These are phyloP conservation scores for Vanessa cardui DNA, from an alignment of 2,888 invertebrate species.

Conservation along the genomic window DNA sequence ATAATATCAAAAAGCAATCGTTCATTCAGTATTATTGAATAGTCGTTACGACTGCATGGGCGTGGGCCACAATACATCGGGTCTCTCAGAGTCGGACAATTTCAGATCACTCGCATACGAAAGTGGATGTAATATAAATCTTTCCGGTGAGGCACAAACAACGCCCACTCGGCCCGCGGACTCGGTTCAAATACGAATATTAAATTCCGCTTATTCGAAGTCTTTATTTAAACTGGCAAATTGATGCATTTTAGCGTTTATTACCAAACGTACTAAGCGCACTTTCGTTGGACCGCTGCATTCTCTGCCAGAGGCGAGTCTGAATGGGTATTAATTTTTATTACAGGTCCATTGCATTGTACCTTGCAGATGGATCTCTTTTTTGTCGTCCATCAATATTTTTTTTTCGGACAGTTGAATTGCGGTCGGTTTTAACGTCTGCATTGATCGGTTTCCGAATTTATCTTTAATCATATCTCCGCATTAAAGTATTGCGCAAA, in stretches of 20 bases:
- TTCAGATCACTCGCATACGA: slow-evolving; percentile 80
- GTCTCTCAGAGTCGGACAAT: slow-evolving; percentile 61
- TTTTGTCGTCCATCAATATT: slow-evolving; percentile 77
- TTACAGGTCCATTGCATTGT: slow-evolving; percentile 77
- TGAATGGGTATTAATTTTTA: slow-evolving; percentile 79
- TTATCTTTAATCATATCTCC: slow-evolving; percentile 62
- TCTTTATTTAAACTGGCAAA: slow-evolving; percentile 69
- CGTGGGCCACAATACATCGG: slow-evolving; percentile 71
- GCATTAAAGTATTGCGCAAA: slow-evolving; percentile 52
- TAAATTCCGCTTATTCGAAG: slow-evolving; percentile 77
- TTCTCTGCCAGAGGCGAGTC: slow-evolving; percentile 43
- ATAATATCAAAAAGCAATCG: slow-evolving; percentile 78
- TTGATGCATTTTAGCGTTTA: slow-evolving; percentile 70
- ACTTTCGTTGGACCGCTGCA: slow-evolving; percentile 49
- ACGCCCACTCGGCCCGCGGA: slow-evolving; percentile 77
- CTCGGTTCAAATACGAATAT: slow-evolving; percentile 77
- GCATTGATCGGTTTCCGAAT: slow-evolving; percentile 65
- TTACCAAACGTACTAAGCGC: slow-evolving; percentile 58
- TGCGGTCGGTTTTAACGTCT: slow-evolving; percentile 67
- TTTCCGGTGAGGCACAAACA: slow-evolving; percentile 81
- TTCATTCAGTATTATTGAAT: slow-evolving; percentile 80
- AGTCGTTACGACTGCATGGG: slow-evolving; percentile 77
- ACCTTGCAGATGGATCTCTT: slow-evolving; percentile 63
- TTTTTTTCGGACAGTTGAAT: slow-evolving; percentile 74
- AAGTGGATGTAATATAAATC: slow-evolving; percentile 83